phyloP scores from a whole-genome alignment of 2,888 invertebrate genomes.

The Syritta pipiens region DNA sequence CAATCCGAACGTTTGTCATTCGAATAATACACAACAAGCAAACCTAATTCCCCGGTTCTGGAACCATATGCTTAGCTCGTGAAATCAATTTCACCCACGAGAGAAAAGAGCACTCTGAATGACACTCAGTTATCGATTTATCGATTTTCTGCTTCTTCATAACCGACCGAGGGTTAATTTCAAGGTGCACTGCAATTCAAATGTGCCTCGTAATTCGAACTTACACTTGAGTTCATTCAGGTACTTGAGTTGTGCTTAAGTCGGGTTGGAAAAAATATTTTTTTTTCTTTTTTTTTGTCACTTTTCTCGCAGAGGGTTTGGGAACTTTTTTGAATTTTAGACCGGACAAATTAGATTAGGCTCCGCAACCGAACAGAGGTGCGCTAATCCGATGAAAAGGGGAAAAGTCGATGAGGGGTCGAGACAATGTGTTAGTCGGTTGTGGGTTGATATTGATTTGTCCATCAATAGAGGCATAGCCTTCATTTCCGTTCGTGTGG shows the following conservation, averaged over 20 bases:
- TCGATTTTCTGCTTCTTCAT: not conserved
- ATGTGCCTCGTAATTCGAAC: not conserved
- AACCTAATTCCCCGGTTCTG: not conserved
- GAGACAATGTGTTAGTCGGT: not conserved
- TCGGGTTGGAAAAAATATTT: too few relatives aligned
- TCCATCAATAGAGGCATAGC: too few relatives aligned
- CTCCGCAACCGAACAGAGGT: not conserved
- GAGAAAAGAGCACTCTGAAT: constrained; percentile 5
- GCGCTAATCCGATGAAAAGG: not conserved
- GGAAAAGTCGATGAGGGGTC: not conserved
- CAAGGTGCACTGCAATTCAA: too few relatives aligned
- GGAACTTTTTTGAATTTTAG: too few relatives aligned
- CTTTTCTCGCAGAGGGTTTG: too few relatives aligned
- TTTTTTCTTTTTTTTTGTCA: too few relatives aligned
- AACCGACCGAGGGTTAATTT: not conserved
- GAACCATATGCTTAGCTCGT: not conserved
- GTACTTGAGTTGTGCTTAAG: too few relatives aligned
- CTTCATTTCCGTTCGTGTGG: too few relatives aligned
- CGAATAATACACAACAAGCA: too few relatives aligned
- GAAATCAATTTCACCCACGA: not conserved
- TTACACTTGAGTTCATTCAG: not conserved
- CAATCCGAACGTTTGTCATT: too few relatives aligned
- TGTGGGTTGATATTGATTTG: not conserved
- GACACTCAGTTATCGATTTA: constrained; percentile 27
- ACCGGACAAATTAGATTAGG: too few relatives aligned